A percentile compares a stretch with the other conserved stretches of the same genome.
These are phyloP conservation scores for Macrosteles quadrilineatus DNA, from an alignment of 1,140 invertebrate species.

Conservation along the genomic window DNA sequence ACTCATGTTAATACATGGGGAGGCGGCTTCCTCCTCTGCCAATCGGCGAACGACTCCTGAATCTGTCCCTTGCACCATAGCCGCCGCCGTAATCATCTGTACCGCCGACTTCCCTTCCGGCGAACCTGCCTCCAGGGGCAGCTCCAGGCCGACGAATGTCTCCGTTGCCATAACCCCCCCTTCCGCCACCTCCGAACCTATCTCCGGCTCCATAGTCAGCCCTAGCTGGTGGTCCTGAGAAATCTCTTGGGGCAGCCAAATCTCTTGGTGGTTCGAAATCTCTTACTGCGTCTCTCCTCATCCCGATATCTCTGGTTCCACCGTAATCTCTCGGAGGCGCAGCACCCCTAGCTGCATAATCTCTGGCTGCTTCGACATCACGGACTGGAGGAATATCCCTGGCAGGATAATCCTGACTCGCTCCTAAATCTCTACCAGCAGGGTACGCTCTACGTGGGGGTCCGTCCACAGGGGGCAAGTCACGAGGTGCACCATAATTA, in stretches of 20 bases:
- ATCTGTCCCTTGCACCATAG: conserved; percentile 29
- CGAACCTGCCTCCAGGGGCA: conserved; percentile 34
- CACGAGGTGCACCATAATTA: not conserved
- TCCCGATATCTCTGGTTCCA: not conserved
- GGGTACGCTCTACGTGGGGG: no score
- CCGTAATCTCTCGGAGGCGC: not conserved
- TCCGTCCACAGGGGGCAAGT: no score
- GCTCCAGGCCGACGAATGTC: conserved; percentile 38
- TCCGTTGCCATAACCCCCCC: conserved; percentile 46
- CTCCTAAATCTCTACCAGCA: not conserved
- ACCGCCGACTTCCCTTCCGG: no score
- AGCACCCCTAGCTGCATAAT: not conserved
- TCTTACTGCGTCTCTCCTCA: conserved; percentile 1
- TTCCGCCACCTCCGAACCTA: conserved; percentile 45
- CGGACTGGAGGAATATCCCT: conserved; percentile 7
- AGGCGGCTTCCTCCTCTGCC: conserved; percentile 12
- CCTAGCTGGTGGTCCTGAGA: not conserved
- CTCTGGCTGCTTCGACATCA: not conserved
- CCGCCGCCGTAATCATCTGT: conserved; percentile 39
- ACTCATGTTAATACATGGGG: no score
- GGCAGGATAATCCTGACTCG: not conserved
- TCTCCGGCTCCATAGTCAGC: not conserved
- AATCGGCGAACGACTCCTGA: conserved; percentile 37
- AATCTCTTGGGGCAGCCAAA: conserved; percentile 1
- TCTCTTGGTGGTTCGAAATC: not conserved